These are phyloP conservation scores for Dipodomys merriami DNA, from an alignment of 2,113 vertebrate genomes.

Conservation along the genomic window DNA sequence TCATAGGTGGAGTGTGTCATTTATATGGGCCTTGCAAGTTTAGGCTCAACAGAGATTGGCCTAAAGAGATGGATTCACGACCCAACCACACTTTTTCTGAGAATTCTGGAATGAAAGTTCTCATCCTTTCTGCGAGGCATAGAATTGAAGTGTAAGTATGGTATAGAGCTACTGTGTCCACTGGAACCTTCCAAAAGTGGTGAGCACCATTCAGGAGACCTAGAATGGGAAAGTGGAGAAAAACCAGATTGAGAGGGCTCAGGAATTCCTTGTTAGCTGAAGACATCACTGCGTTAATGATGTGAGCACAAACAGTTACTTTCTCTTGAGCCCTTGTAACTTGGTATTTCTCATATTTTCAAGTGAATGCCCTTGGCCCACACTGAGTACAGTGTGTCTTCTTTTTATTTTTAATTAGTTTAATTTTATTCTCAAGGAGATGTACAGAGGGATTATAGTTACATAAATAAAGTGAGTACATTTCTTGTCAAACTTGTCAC, in stretches of 20 bases:
- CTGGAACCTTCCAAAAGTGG: neutral
- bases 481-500: no score
- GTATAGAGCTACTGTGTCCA: neutral
- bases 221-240: neutral
- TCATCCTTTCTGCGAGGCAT: neutral
- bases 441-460: no score
- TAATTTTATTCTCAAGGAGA: no score
- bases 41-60: neutral
- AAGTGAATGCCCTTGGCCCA: neutral
- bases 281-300: neutral
- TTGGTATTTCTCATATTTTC: neutral
- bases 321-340: neutral
- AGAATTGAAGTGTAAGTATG: neutral
- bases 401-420: no score
- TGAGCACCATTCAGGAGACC: neutral
- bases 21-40: neutral
- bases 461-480: no score
- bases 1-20: neutral
- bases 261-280: neutral
- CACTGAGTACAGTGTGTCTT: neutral
- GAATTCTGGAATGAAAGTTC: neutral
- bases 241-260: neutral
- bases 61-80: neutral
- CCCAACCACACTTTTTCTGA: neutral
- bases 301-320: neutral